Base-by-base conservation (phyloP, 1,140 invertebrate genomes). In the Habropoda laboriosa region DNA sequence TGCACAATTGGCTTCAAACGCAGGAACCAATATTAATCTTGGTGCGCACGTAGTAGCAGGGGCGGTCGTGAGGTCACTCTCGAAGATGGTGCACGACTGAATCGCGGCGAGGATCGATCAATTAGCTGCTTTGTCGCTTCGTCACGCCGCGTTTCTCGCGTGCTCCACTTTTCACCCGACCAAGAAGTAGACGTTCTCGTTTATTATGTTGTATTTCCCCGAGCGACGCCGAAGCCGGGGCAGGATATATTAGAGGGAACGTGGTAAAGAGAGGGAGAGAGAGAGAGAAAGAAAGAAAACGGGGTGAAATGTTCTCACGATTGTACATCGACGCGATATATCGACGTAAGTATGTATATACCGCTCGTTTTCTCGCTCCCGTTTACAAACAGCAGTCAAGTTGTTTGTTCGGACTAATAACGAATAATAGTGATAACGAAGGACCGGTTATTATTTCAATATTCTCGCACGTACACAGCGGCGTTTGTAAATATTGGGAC, bases 41-140 rank as follows among this genome's bases (percentile, higher is more conserved):
- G 13, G 40, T 12, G 66, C 18, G 38, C 40, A 24, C 40, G 57
- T 76, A 61, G 24, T 40, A 38, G n/a, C 21, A 53, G 51, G 24
- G 47, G 24, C 24, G 40, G 51, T 63, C 76, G 64, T 64, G 58
- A 61, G 79, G 55, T 73, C 58, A 70, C 18, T 76, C 49, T 71
- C 75, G 78, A 86, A 82, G 85, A 86, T 72, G 75, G 60, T 80
- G 75, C 67, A 77, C 66, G 73, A 60, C 51, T 80, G 81, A 79
- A 79, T 70, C 66, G 79, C 74, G 58, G 53, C 30, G 61, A 71
- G 76, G 72, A 86, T 86, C 85, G 85, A 86, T 86, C 80, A 86
- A 85, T 86, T 86, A 86, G 64, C 83, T 71, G 83, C 83, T 82
- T 86, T 83, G 85, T 86, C 75, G 80, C 83, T 45, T 82, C 80